These are phyloP conservation scores for Hipposideros armiger DNA, from an alignment of 2,113 vertebrate species.

Conservation along the genomic window DNA sequence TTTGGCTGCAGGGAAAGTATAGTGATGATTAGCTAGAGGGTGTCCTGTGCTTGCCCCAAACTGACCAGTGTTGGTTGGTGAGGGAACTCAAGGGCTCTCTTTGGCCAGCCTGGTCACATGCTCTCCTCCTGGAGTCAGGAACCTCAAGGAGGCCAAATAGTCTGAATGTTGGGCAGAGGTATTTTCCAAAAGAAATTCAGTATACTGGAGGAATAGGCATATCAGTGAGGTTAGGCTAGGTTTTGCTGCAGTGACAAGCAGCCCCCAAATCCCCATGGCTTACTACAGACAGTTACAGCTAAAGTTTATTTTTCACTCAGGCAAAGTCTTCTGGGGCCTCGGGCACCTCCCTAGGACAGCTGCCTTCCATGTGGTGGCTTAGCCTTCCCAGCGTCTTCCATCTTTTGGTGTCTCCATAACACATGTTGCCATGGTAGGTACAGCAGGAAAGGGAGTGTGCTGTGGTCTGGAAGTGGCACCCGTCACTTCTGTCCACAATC, in stretches of 20 bases:
- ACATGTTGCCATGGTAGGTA: background rate
- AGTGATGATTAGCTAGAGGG: background rate
- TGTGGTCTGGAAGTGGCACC: background rate
- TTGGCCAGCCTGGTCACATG: background rate
- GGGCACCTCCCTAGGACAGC: background rate
- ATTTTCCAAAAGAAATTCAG: background rate
- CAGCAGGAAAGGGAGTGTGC: background rate
- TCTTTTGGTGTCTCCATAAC: background rate
- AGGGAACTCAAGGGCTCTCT: background rate
- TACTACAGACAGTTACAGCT: rapidly evolving
- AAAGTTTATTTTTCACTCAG: background rate
- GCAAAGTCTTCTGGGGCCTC: background rate
- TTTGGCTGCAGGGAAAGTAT: background rate
- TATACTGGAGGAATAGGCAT: rapidly evolving
- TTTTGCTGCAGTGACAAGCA: background rate
- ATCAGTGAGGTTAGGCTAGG: background rate
- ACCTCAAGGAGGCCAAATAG: background rate
- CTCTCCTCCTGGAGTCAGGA: background rate
- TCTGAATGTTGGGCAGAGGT: background rate
- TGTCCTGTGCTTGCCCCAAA: background rate
- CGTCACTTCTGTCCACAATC: background rate
- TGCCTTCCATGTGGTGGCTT: rapidly evolving
- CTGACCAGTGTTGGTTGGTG: background rate
- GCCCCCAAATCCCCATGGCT: background rate
- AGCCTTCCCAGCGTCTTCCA: background rate